These are phyloP conservation scores for Anneissia japonica DNA, from an alignment of 35 echinoderm and acorn worm genomes.

Conservation along the genomic window DNA sequence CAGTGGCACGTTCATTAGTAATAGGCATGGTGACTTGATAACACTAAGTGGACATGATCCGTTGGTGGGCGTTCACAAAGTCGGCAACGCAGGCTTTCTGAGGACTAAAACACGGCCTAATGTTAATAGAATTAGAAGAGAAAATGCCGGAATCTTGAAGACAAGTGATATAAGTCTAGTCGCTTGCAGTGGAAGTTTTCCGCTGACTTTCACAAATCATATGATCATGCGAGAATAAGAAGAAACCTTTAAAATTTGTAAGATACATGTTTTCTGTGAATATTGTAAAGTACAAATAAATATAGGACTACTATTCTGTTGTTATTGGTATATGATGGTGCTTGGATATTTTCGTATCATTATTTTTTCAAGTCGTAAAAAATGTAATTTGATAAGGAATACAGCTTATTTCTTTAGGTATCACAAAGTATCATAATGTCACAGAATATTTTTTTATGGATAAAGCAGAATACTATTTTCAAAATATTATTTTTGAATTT, in stretches of 20 bases:
- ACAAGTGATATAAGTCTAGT: not conserved
- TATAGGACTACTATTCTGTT: not conserved
- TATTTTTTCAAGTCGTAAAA: too few species aligned
- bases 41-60: conserved; percentile 47
- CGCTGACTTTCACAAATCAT: not conserved
- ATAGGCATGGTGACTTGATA: conserved; percentile 53
- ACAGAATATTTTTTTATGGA: too few species aligned
- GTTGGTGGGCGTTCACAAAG: conserved; percentile 17
- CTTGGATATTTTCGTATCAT: not conserved
- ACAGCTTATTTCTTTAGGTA: too few species aligned
- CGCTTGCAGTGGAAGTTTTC: not conserved
- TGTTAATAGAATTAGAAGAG: conserved; percentile 46
- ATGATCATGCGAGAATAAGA: not conserved
- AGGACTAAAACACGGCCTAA: conserved; percentile 59
- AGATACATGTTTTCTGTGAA: not conserved
- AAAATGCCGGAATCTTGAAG: conserved; percentile 26
- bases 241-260: not conserved
- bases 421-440: too few species aligned
- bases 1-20: conserved; percentile 68
- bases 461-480: too few species aligned
- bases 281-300: not conserved
- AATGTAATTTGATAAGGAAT: too few species aligned
- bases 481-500: too few species aligned
- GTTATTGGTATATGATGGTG: not conserved
- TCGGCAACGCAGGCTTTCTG: conserved; percentile 55